Conservation (phyloP, 1,140 invertebrate species). For the Drosophila kanapiae region DNA sequence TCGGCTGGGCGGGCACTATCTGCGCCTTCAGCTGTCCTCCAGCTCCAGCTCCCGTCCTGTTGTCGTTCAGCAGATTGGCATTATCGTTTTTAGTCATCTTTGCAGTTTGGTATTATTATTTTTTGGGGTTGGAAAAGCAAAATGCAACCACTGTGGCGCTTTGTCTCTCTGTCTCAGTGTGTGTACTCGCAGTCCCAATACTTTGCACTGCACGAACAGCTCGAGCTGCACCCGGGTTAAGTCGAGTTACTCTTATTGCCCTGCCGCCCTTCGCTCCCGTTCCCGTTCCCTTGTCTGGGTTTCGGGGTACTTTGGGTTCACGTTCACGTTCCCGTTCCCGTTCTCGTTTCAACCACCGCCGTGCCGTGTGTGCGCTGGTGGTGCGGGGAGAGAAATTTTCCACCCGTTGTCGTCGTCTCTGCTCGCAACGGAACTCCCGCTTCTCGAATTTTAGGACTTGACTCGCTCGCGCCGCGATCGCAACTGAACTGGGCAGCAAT, state of each 20-base stretch:
- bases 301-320: conserved; percentile 13
- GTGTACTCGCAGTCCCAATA: conserved; percentile 15
- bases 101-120: conserved; percentile 45
- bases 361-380: conserved; percentile 18
- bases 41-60: conserved; percentile 66
- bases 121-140: conserved; percentile 23
- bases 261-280: conserved; percentile 20
- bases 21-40: conserved; percentile 68
- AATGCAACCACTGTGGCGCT: conserved; percentile 45
- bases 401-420: conserved; percentile 58
- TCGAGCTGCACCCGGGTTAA: conserved; percentile 17
- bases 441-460: conserved; percentile 48
- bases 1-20: conserved; percentile 88
- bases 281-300: conserved; percentile 9
- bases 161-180: background rate
- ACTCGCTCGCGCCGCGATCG: conserved; percentile 73
- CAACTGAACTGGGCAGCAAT: conserved; percentile 64
- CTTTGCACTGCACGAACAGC: conserved; percentile 40
- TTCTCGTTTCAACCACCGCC: conserved; percentile 68
- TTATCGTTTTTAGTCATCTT: conserved; percentile 84
- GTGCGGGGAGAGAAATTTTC: conserved; percentile 67
- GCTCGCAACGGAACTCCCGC: conserved; percentile 23
- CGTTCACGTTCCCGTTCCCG: conserved; percentile 20
- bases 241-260: conserved; percentile 16
- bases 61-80: conserved; percentile 86